Conservation (phyloP, 1,140 invertebrate species). For the Idris sp. region DNA sequence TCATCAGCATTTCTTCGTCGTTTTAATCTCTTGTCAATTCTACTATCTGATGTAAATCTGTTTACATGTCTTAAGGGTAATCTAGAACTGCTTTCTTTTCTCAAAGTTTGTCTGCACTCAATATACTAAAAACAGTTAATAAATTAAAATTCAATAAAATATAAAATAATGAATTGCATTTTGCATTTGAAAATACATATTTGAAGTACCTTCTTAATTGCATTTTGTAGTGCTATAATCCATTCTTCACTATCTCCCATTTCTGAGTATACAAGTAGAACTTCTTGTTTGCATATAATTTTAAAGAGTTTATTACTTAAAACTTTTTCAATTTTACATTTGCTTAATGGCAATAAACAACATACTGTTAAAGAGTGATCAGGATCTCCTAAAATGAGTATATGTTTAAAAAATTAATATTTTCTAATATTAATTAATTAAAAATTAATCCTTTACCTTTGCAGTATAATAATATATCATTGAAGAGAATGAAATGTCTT, state of each 20-base stretch:
- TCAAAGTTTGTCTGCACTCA: slow-evolving; percentile 80
- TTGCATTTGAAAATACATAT: too few relatives aligned
- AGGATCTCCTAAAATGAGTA: slow-evolving; percentile 72
- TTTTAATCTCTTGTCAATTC: slow-evolving; percentile 62
- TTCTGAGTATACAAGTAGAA: slow-evolving; percentile 80
- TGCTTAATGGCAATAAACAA: slow-evolving; percentile 81
- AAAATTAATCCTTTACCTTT: slow-evolving; percentile 67
- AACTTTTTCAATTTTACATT: slow-evolving; percentile 80
- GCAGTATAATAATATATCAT: slow-evolving; percentile 80
- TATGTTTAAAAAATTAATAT: too few relatives aligned
- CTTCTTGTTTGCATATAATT: slow-evolving; percentile 80
- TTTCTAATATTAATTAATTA: too few relatives aligned
- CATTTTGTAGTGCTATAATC: slow-evolving; percentile 79
- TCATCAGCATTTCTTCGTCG: slow-evolving; percentile 69
- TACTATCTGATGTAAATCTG: slow-evolving; percentile 70
- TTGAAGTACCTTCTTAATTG: slow-evolving; percentile 77
- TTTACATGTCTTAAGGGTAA: slow-evolving; percentile 79
- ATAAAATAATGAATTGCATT: too few relatives aligned
- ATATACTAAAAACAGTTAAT: slow-evolving; percentile 72
- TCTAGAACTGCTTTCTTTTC: slow-evolving; percentile 81
- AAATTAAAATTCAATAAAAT: slow-evolving; percentile 4
- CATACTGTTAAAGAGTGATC: slow-evolving; percentile 79
- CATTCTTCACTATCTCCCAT: slow-evolving; percentile 79
- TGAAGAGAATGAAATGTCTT: slow-evolving; percentile 78
- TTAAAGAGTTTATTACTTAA: slow-evolving; percentile 80